Evolutionary conservation across 1,140 invertebrate genomes (phyloP).

Genomic region (Bradynema listronoti): DNA sequence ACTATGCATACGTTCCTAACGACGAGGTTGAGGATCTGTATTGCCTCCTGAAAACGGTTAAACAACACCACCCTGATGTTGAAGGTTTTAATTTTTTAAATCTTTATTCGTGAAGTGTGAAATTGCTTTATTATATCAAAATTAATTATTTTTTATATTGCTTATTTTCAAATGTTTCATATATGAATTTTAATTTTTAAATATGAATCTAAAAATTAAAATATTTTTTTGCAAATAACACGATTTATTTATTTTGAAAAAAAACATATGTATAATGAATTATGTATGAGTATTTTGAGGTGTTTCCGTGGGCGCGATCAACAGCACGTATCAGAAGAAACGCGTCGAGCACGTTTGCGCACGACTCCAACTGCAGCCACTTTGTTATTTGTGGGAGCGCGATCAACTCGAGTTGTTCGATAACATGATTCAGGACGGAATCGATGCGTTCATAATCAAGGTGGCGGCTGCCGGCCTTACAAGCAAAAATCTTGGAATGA

Average conservation of each 20-base stretch:
- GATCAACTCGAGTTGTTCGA: slow-evolving; percentile 87
- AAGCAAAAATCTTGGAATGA: slow-evolving; percentile 79
- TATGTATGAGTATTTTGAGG: slow-evolving; percentile 71
- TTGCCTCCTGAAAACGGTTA: slow-evolving; percentile 73
- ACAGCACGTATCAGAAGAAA: slow-evolving; percentile 92
- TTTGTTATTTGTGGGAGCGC: slow-evolving; percentile 86
- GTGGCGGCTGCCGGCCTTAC: slow-evolving; percentile 66
- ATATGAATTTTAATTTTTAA: no score
- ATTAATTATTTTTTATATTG: no score
- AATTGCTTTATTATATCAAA: slow-evolving; percentile 18
- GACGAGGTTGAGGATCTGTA: slow-evolving; percentile 99
- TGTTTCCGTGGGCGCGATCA: slow-evolving; percentile 89
- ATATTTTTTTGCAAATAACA: no score
- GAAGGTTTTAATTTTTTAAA: slow-evolving; percentile 42
- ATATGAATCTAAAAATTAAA: no score
- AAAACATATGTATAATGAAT: no score
- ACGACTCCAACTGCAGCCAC: slow-evolving; percentile 75
- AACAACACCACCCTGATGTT: slow-evolving; percentile 63
- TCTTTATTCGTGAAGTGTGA: slow-evolving; percentile 1
- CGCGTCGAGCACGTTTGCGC: slow-evolving; percentile 95
- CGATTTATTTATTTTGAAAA: no score
- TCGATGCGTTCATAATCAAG: slow-evolving; percentile 92
- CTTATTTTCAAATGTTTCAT: no score
- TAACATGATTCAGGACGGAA: slow-evolving; percentile 76
- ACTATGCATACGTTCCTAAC: slow-evolving; percentile 74